Evolutionary conservation across 1,140 invertebrate genomes (phyloP), one percentile per base, ranked within the genome.

Genomic region (Hestina assimilis): DNA sequence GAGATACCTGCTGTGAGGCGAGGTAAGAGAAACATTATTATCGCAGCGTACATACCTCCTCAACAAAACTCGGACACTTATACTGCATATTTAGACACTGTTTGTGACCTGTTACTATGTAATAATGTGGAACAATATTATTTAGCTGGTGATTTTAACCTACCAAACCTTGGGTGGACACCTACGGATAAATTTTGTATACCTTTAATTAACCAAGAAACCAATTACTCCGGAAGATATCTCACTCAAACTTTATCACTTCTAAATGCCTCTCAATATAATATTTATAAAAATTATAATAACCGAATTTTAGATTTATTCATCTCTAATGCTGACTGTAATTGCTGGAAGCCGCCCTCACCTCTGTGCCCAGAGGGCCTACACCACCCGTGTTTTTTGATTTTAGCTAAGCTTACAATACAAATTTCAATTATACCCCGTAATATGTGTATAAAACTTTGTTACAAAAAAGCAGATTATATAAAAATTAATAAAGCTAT

Each of bases 41-140:
- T 42, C 23, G 58, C 35, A 15, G 45, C 40, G 4, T 60, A 61
- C 15, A 7, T 61, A 35, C 59, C 59, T n/a, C 59, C 52, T 5
- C 31, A 26, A 7, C 42, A 42, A 8, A 15, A 21, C 9, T 31
- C 45, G 9, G 17, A 33, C 7, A 40, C 47, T n/a, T 57, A 57
- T 15, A 17, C 12, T 17, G 31, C 8, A 8, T 57, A 50, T 31
- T 20, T 56, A 21, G 53, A 56, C 38, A 40, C 40, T 9, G 11
- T 55, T 23, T 21, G 41, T 4, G 15, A 55, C 28, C 8, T 55
- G 24, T 7, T 56, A 12, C 20, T 41, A 17, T 41, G 38, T 21
- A n/a, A 41, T 21, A 19, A 41, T 41, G 29, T 54, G 8, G 19
- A 15, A 21, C n/a, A 35, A 2, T 14, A 29, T 15, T 45, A 21